Percentiles rank a stretch among this genome's conserved stretches.
phyloP scores from a whole-genome alignment of 2,888 invertebrate species.

The Volucella inflata region DNA sequence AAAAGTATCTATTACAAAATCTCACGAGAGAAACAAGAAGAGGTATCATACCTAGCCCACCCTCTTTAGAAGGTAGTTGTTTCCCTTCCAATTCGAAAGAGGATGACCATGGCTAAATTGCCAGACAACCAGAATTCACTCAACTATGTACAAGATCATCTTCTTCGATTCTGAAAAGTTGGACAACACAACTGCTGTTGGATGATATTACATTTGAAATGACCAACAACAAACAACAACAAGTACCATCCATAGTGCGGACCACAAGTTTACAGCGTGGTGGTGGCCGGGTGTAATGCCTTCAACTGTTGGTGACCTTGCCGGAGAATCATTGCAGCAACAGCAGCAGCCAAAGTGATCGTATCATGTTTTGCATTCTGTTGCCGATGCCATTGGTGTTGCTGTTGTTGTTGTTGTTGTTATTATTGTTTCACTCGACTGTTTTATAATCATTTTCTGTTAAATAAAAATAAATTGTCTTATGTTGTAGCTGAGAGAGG shows the following conservation, averaged over 20 bases:
- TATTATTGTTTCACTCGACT: slow-evolving; percentile 23
- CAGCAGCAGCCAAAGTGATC: slow-evolving; percentile 45
- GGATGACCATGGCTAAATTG: slow-evolving; percentile 32
- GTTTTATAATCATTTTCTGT: slow-evolving; percentile 38
- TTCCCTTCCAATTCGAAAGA: not conserved
- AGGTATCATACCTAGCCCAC: too few relatives aligned
- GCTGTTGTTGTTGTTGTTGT: not conserved
- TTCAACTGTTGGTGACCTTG: slow-evolving; percentile 68
- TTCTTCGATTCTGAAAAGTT: slow-evolving; percentile 31
- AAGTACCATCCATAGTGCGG: not conserved
- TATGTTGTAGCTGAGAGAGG: slow-evolving; percentile 43
- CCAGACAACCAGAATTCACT: slow-evolving; percentile 9
- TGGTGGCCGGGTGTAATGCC: slow-evolving; percentile 60
- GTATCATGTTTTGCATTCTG: slow-evolving; percentile 54
- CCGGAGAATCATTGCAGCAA: slow-evolving; percentile 66
- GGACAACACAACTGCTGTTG: slow-evolving; percentile 14
- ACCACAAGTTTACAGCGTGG: too few relatives aligned
- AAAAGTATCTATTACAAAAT: too few relatives aligned
- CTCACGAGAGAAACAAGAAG: too few relatives aligned
- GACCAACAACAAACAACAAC: slow-evolving; percentile 39
- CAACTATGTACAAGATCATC: slow-evolving; percentile 20
- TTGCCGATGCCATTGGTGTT: not conserved
- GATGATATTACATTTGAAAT: slow-evolving; percentile 13
- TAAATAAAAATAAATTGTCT: slow-evolving; percentile 66
- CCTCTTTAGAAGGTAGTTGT: too few relatives aligned